These are phyloP conservation scores for Acanthococcus lagerstroemiae DNA, from an alignment of 2,888 invertebrate species.

Conservation along the genomic window DNA sequence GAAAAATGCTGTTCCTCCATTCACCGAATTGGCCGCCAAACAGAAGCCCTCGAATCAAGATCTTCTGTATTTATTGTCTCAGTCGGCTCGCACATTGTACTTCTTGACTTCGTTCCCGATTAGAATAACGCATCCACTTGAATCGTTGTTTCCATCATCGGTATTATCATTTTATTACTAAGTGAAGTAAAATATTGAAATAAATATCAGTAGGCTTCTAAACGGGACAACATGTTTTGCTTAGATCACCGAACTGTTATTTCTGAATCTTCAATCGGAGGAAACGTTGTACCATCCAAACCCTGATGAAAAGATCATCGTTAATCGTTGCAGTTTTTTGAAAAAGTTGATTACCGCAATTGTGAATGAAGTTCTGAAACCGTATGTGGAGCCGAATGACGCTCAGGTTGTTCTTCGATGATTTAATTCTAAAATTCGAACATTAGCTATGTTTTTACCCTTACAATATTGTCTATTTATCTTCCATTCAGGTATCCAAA, in stretches of 20 bases:
- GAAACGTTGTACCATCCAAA: conserved; percentile 16
- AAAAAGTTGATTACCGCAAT: conserved; percentile 17
- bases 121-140: conserved; percentile 60
- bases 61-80: conserved; percentile 67
- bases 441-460: not conserved
- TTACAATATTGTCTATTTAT: not conserved
- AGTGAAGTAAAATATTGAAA: not conserved
- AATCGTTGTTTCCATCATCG: conserved; percentile 65
- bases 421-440: not conserved
- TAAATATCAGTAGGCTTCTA: not conserved
- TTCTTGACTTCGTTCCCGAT: conserved; percentile 70
- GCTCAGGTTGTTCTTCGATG: not conserved
- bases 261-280: conserved; percentile 10
- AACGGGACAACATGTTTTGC: conserved; percentile 19
- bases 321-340: conserved; percentile 14
- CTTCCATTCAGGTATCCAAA: conserved; percentile 11
- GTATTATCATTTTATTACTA: conserved; percentile 40
- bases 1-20: conserved; percentile 41
- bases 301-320: conserved; percentile 26
- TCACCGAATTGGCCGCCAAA: conserved; percentile 67
- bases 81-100: conserved; percentile 63
- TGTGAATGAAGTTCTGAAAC: conserved; percentile 26
- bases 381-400: conserved; percentile 18
- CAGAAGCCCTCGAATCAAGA: conserved; percentile 65
- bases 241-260: conserved; percentile 21